These are phyloP conservation scores for Apodemus speciosus DNA, from an alignment of 2,113 vertebrate genomes.

Conservation along the genomic window DNA sequence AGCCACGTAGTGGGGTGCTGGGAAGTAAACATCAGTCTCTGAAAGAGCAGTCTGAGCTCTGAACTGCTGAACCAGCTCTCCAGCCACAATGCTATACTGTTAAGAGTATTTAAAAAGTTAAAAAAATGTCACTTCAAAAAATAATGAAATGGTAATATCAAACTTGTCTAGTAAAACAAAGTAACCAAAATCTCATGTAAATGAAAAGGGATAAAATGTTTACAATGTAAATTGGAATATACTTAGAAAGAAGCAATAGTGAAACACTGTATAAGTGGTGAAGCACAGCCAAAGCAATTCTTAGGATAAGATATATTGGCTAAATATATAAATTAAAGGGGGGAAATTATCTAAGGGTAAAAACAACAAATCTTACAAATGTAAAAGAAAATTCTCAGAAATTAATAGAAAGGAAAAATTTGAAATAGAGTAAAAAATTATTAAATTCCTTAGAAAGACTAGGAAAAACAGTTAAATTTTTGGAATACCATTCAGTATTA, in stretches of 20 bases:
- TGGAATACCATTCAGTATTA: neutral
- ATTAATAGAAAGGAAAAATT: neutral
- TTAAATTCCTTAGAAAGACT: neutral
- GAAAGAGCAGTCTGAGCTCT: neutral
- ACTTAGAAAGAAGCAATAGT: conserved; percentile 8
- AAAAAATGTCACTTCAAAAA: conserved; percentile 2
- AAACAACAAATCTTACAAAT: neutral
- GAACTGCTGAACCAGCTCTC: neutral
- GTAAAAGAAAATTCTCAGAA: neutral
- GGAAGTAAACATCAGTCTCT: neutral
- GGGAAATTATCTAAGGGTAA: neutral
- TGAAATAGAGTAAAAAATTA: neutral
- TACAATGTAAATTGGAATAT: neutral
- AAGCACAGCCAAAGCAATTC: neutral
- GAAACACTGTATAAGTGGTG: neutral
- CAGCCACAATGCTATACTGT: neutral
- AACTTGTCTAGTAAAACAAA: neutral
- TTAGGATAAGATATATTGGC: neutral
- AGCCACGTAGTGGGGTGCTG: neutral
- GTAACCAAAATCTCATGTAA: neutral
- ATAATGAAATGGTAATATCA: neutral
- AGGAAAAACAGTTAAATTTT: neutral
- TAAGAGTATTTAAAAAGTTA: conserved; percentile 10
- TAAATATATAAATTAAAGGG: neutral
- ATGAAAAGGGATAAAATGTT: conserved; percentile 20